Conservation (phyloP, 1,140 invertebrate genomes). For the Nymphalis io region DNA sequence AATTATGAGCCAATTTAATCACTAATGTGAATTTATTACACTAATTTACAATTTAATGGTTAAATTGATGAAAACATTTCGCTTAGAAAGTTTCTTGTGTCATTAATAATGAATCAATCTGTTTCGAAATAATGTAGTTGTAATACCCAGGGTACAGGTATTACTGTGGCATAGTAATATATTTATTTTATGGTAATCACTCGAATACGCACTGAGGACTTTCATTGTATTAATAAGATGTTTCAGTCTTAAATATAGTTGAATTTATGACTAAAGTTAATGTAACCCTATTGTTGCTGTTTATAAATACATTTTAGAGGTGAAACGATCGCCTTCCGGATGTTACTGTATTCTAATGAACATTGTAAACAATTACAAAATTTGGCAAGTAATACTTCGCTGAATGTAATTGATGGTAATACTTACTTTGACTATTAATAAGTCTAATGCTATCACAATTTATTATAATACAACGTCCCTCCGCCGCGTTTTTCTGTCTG, state of each 20-base stretch:
- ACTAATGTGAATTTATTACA: slow-evolving; percentile 64
- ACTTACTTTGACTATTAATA: no score
- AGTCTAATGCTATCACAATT: no score
- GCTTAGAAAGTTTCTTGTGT: slow-evolving; percentile 55
- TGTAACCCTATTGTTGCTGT: no score
- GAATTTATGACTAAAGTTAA: no score
- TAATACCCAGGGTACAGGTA: slow-evolving; percentile 49
- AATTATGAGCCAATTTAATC: slow-evolving; percentile 63
- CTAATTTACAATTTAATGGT: slow-evolving; percentile 57
- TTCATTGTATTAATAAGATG: not conserved
- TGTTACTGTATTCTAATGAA: no score
- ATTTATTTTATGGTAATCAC: slow-evolving; percentile 63
- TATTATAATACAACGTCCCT: no score
- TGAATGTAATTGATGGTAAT: no score
- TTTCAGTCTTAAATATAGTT: not conserved
- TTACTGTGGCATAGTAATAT: slow-evolving; percentile 47
- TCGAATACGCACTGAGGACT: not conserved
- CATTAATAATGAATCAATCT: slow-evolving; percentile 73
- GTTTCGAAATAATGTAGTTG: slow-evolving; percentile 44
- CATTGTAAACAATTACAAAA: no score
- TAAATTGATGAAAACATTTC: slow-evolving; percentile 65
- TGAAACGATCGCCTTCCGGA: no score
- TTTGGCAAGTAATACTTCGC: no score
- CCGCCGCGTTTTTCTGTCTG: no score
- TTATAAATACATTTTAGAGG: no score